Conservation (phyloP, 2,888 invertebrate genomes). For the Heliothis peltigera region DNA sequence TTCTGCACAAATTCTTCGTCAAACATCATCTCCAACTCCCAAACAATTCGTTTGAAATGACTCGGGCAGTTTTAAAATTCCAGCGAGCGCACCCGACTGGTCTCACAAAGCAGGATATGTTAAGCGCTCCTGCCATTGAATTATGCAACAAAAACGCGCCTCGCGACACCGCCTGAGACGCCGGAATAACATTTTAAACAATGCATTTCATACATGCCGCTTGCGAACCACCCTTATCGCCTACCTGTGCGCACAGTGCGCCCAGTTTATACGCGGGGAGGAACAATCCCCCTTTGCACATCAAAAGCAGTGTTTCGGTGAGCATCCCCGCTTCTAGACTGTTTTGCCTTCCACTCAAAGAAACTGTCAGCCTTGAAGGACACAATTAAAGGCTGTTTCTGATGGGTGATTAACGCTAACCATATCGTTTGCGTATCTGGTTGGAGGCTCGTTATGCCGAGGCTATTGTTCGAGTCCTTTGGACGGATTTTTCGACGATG, state of each 20-base stretch:
- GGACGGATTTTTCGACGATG: conserved; percentile 62
- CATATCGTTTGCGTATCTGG: conserved; percentile 51
- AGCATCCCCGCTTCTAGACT: conserved; percentile 43
- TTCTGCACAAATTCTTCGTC: conserved; percentile 54
- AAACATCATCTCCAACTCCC: conserved; percentile 51
- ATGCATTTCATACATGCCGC: conserved; percentile 67
- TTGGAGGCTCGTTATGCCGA: conserved; percentile 56
- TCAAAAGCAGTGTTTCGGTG: conserved; percentile 69
- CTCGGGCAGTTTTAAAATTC: conserved; percentile 68
- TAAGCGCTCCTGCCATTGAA: conserved; percentile 75
- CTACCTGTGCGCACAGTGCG: conserved; percentile 54
- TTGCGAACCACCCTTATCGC: conserved; percentile 53
- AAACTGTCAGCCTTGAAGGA: conserved; percentile 42
- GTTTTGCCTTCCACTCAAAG: conserved; percentile 39
- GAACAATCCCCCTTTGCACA: conserved; percentile 65
- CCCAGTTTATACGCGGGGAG: conserved; percentile 58
- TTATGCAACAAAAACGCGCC: conserved; percentile 75
- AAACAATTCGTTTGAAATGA: conserved; percentile 60
- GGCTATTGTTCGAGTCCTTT: conserved; percentile 66
- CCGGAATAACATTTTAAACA: conserved; percentile 74
- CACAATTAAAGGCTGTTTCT: conserved; percentile 57
- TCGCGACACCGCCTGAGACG: conserved; percentile 66
- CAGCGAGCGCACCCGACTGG: conserved; percentile 62
- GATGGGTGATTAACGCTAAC: conserved; percentile 54
- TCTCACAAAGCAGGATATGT: conserved; percentile 70